Evolutionary conservation across 2,113 vertebrate genomes (phyloP).

Genomic region (Montifringilla adamsi): DNA sequence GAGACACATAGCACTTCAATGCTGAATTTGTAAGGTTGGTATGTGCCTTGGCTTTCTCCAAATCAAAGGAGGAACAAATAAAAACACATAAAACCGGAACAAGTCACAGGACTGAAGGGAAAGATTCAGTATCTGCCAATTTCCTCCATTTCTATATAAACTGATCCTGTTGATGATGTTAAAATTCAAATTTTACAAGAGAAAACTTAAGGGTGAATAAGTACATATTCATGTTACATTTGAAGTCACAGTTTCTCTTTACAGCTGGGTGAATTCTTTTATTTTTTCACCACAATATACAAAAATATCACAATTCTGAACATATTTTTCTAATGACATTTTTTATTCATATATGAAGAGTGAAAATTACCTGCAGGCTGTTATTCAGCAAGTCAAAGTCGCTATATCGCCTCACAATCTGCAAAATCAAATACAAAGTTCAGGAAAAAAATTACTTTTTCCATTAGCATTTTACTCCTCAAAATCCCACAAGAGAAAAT

Average conservation of each 20-base stretch:
- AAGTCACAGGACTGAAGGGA: neutral
- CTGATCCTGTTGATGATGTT: neutral
- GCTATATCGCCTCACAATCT: conserved; percentile 96
- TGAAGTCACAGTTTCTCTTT: neutral
- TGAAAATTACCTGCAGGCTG: conserved; percentile 87
- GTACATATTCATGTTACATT: neutral
- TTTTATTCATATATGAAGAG: neutral
- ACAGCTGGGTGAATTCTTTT: neutral
- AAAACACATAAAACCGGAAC: conserved; percentile 24
- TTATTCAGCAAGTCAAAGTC: conserved; percentile 96
- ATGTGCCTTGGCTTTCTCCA: conserved; percentile 13
- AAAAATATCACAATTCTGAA: neutral
- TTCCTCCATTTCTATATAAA: conserved; percentile 18
- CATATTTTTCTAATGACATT: neutral
- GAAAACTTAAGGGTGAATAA: neutral
- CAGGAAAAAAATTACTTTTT: neutral
- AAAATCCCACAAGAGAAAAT: neutral
- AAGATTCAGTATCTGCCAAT: conserved; percentile 19
- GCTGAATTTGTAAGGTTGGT: conserved; percentile 27
- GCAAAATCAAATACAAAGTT: conserved; percentile 66
- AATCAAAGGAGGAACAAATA: conserved; percentile 4
- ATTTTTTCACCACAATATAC: neutral
- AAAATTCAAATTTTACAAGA: neutral
- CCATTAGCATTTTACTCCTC: neutral
- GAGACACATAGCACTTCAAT: neutral